Evolutionary conservation across 2,113 vertebrate genomes (phyloP), one percentile per base, ranked within the genome.

Genomic region (Cichladusa arquata): DNA sequence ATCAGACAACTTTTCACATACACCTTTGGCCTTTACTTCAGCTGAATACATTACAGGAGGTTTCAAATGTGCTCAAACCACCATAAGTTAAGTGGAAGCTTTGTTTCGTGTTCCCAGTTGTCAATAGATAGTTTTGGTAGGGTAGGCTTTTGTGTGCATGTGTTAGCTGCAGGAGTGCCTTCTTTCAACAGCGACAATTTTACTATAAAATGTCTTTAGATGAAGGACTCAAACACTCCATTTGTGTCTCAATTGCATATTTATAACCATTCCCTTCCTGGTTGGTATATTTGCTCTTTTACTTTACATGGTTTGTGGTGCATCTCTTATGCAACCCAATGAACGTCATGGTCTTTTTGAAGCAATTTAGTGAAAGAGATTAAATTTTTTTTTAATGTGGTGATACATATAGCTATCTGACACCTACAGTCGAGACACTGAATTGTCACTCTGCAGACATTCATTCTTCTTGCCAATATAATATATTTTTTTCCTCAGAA

Each of bases 311-410:
- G 28, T 73, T 50, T 66, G 67, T 83, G 33, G 42, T 34, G 20
- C 58, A 57, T 54, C 80, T 66, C 50, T 77, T 92, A 77, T 47
- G 50, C 54, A 92, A 80, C 8, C 33, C 62, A 83, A 50, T 29
- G n/a, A 88, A 94, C 95, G 88, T 93, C 79, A 86, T 77, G 74
- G 74, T 88, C 54, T 88, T 95, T 93, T 82, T 72, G 45, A 95
- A 93, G 50, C 7, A 77, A 80, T 86, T 80, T 92, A 82, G 45
- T 77, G 45, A 36, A 82, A 93, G 31, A 90, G 22, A 93, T 90
- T 81, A 22, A 20, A 2, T 36, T 80, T 95, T 91, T 91, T 93
- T 92, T 94, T 82, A 76, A 88, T 80, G 40, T 72, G 28, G n/a
- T 64, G 36, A 72, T 72, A 61, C 23, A 48, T 45, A 44, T 2